Evolutionary conservation across 2,113 vertebrate species (phyloP).

Genomic region (Proteles cristata): DNA sequence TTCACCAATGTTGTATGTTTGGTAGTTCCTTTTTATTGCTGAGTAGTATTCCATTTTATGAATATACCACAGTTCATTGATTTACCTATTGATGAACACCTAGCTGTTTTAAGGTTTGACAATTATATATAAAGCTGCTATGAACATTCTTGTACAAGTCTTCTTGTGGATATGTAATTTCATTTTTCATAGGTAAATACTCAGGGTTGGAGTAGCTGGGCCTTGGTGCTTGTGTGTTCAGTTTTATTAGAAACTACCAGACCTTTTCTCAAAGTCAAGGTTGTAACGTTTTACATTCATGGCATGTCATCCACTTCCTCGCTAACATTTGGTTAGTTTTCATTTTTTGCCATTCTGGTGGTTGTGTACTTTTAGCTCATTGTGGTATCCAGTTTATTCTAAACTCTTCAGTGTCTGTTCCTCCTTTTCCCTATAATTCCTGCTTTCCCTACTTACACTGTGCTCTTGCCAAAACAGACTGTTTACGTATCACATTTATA

Average conservation of each 20-base stretch:
- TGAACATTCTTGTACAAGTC: neutral
- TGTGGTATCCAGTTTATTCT: neutral
- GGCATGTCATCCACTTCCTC: neutral
- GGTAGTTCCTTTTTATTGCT: neutral
- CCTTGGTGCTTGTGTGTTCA: neutral
- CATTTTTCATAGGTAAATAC: neutral
- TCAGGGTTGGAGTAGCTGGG: neutral
- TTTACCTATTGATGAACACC: slow-evolving; percentile 10
- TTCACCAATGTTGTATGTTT: neutral
- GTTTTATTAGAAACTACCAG: slow-evolving; percentile 28
- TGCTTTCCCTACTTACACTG: neutral
- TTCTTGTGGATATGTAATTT: neutral
- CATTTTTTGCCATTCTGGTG: neutral
- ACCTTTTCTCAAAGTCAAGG: neutral
- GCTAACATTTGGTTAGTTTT: slow-evolving; percentile 18
- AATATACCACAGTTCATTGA: neutral
- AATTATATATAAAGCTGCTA: neutral
- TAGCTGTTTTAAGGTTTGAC: slow-evolving; percentile 11
- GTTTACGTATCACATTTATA: neutral
- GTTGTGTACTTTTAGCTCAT: neutral
- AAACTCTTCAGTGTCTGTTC: neutral
- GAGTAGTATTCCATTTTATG: neutral
- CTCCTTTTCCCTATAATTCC: neutral
- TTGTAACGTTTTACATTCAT: neutral
- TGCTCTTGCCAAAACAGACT: neutral